Evolutionary conservation across 2,888 invertebrate species (phyloP).

Genomic region (Dryocosmus kuriphilus): DNA sequence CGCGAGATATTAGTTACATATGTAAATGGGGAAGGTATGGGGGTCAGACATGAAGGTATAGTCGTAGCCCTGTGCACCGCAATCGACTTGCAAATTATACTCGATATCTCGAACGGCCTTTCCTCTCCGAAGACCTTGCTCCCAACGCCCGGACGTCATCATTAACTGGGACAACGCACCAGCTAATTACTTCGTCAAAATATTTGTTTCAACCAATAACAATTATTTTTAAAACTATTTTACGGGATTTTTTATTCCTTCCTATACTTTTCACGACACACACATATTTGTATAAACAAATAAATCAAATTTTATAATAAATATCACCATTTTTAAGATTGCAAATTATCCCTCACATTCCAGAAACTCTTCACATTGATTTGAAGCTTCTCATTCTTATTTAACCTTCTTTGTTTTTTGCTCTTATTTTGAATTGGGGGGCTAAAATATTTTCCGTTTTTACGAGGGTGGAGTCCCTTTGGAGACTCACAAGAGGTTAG

Average conservation of each 20-base stretch:
- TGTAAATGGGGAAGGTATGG: conserved; percentile 63
- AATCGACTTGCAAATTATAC: conserved; percentile 68
- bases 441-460: conserved; percentile 71
- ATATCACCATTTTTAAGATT: background rate
- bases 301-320: no score
- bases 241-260: background rate
- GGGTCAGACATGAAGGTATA: conserved; percentile 54
- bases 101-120: conserved; percentile 59
- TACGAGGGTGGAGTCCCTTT: conserved; percentile 57
- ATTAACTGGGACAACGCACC: conserved; percentile 2
- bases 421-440: conserved; percentile 18
- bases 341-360: background rate
- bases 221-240: background rate
- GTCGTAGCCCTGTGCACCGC: conserved; percentile 54
- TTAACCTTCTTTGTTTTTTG: background rate
- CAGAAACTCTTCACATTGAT: background rate
- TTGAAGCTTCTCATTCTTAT: background rate
- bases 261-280: no score
- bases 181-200: conserved; percentile 21
- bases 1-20: conserved; percentile 66
- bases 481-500: conserved; percentile 63
- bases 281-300: no score
- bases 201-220: background rate
- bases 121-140: conserved; percentile 11
- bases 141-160: background rate